Evolutionary conservation across 2,888 invertebrate species (phyloP), one percentile per base, ranked within the genome.

Genomic region (Gymnocheta viridis): DNA sequence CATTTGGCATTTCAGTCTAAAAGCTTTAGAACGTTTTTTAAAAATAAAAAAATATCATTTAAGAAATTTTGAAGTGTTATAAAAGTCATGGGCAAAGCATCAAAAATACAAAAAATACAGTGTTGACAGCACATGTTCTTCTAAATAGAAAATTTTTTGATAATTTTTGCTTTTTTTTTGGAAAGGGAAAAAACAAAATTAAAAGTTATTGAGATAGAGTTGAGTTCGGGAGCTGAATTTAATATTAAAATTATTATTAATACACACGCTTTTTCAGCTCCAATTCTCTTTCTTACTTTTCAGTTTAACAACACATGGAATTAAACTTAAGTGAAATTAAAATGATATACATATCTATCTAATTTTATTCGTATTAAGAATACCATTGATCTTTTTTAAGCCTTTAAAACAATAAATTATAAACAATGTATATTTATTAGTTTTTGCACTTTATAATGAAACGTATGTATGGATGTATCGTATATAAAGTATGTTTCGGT

Each of bases 1-100:
- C 51, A 64, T 54, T 73, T 66, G 64, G 41, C n/a, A 51, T 62
- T 74, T 69, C 19, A 22, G 12, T 69, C 73, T 17, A 58, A 35
- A 66, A 27, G 7, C 24, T 67, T 47, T 32, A 66, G 47, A 49
- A 27, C 22, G 17, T 58, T 58, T 17, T n/a, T 3, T 35, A 64
- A 62, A 74, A 60, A 9, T 17, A n/a, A 38, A 35, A 7, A 22
- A 24, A 22, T 35, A 35, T 10, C 27, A 10, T 35, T 77, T 38
- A 44, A 2, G 2, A 62, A 62, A 62, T 62, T 12, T 38, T 27
- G 19, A 58, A 64, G 44, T 77, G 58, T 49, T 29, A 67, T 58
- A 49, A 32, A 47, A 67, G 66, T 60, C 67, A 58, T n/a, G 56
- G 47, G 10, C 29, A 41, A n/a, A 17, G 14, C 6, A 29, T 1